Conservation (phyloP, 2,113 vertebrate genomes). For the Pangasianodon hypophthalmus region DNA sequence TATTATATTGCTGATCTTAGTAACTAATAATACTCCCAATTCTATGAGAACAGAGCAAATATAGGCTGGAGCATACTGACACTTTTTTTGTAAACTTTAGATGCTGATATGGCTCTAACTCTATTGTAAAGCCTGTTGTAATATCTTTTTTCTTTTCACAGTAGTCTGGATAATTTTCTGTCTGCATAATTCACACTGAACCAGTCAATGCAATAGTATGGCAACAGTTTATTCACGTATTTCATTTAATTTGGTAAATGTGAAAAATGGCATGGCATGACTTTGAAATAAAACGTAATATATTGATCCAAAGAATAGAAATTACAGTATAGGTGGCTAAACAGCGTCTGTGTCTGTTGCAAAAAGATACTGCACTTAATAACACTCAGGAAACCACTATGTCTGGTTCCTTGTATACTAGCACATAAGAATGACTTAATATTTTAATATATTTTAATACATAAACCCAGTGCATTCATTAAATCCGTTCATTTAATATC, state of each 20-base stretch:
- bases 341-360: not conserved
- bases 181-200: conserved; percentile 17
- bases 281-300: not conserved
- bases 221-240: conserved; percentile 28
- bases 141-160: not conserved
- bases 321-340: conserved; percentile 5
- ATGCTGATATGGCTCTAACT: not conserved
- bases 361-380: not conserved
- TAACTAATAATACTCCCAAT: not conserved
- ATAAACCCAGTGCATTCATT: conserved; percentile 35
- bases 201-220: conserved; percentile 18
- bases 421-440: not conserved
- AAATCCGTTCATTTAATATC: conserved; percentile 34
- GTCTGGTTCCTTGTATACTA: not conserved
- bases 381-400: conserved; percentile 5
- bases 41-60: not conserved
- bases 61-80: not conserved
- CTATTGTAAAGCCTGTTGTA: not conserved
- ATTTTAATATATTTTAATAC: conserved; percentile 17
- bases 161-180: conserved; percentile 8
- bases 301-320: conserved; percentile 15
- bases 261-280: conserved; percentile 6
- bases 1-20: not conserved
- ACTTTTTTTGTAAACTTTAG: not conserved
- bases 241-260: conserved; percentile 11